Evolutionary conservation across 2,113 vertebrate genomes (phyloP), one percentile per base, ranked within the genome.

Genomic region (Noturus placidus): DNA sequence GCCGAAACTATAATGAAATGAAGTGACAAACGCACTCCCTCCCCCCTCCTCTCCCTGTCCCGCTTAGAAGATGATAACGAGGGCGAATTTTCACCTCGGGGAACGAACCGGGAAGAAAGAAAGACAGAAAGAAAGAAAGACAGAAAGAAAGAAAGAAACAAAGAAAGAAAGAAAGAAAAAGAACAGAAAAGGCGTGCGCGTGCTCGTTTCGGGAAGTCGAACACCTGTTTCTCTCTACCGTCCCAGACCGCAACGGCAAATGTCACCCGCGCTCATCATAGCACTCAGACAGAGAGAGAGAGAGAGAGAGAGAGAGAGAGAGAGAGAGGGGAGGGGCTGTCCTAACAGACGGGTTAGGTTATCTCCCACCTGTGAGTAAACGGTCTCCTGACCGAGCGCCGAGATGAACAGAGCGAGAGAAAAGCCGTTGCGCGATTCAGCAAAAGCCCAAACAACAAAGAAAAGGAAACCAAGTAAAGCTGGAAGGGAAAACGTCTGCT

Each of bases 281-380:
- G 91, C 90, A 92, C 92, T 85, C 93, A 91, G 93, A 90, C 92
- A 91, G 91, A 90, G 93, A 92, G 85, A 86, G 85, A 89, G 94
- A 27, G 50, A 15, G 50, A 56, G 93, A 92, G 93, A 89, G 93
- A 90, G 93, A 92, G 86, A 82, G 82, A 89, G 94, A 42, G 93
- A 92, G 87, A 87, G 88, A 89, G 93, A 91, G 87, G 81, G 87
- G 87, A 93, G 93, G 95, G 95, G 95, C 91, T 92, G 95, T 96
- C 95, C 95, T 95, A 94, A 91, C 74, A 93, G 93, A 92, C 93
- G 65, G 82, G 82, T 70, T 70, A 84, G 93, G 92, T 91, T 92
- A 87, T 94, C 94, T 94, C 94, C 95, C 95, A 96, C 95, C 95
- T 96, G 95, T 94, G 94, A 93, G 93, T 93, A 94, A 96, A 92